A percentile compares a stretch with the other conserved stretches of the same genome.
Conservation (phyloP, 2,797 vertebrate genomes). For the Enteromius thamalakanensis region DNA sequence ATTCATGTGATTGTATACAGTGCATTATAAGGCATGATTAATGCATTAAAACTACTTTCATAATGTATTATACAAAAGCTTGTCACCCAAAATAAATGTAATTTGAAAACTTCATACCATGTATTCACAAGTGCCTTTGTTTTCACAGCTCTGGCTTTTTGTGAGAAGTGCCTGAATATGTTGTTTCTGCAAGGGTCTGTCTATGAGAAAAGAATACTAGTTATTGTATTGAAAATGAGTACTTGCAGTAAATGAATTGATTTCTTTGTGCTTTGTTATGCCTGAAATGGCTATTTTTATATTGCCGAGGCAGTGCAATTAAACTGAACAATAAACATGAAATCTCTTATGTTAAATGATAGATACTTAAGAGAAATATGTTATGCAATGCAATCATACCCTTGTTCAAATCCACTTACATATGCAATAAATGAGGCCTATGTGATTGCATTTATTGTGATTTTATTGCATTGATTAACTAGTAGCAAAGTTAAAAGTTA, state of each 20-base stretch:
- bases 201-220: background rate
- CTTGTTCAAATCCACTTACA: conserved; percentile 8
- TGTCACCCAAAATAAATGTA: background rate
- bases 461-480: background rate
- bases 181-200: background rate
- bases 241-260: background rate
- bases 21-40: too few relatives aligned
- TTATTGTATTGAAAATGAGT: background rate
- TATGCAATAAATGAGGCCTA: background rate
- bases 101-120: background rate
- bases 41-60: background rate
- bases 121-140: background rate
- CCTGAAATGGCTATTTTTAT: background rate
- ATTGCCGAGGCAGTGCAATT: background rate
- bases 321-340: background rate
- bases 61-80: background rate
- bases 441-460: conserved; percentile 27
- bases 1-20: background rate
- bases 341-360: conserved; percentile 3
- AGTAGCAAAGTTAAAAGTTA: background rate
- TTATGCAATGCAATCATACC: background rate
- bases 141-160: background rate
- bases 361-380: background rate
- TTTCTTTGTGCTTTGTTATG: background rate
- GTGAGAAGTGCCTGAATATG: background rate